Base-by-base conservation (phyloP, 2,888 invertebrate species). In the Eupithecia exiguata region DNA sequence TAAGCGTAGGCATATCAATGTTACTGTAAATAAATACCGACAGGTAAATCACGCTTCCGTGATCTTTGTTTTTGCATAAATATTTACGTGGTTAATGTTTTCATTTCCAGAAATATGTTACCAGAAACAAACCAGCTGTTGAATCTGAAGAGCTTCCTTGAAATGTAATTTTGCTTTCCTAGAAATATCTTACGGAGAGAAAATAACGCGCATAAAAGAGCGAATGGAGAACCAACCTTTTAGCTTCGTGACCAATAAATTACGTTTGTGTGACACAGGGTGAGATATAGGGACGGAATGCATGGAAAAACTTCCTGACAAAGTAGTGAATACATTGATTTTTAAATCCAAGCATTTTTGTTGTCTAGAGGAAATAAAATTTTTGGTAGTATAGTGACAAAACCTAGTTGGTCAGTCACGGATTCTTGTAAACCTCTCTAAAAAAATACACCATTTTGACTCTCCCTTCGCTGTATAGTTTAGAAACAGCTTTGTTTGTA, bases 231-330 rank as follows among this genome's bases (percentile, higher is more conserved):
- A 72, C 71, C 71, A 69, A 71, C 78, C 78, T 76, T 76, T 70
- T 66, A 74, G 72, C 68, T 75, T 70, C 69, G 71, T 72, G 74
- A 62, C 69, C 71, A 68, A 76, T 78, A 78, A 78, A 78, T 78
- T 76, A 76, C 68, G 68, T 67, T 36, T 62, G 49, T 74, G 76
- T 71, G 71, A 68, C 78, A 74, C 73, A 66, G 66, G 61, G 69
- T 53, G 38, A 71, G 73, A 70, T 69, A 75, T 69, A 76, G 69
- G 68, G 49, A 70, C 43, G 70, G 69, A 46, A 72, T 70, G 71
- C 38, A 58, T 61, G 72, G 62, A 68, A 71, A 71, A 68, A 68
- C 30, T 68, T 58, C 38, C 66, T 12, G 3, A 38, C 14, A 49
- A 40, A 70, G 46, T 65, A 35, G n/a, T 36, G 5, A 12, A 65